phyloP scores from a whole-genome alignment of 2,797 vertebrate genomes.

The Brachyalestes nurse region DNA sequence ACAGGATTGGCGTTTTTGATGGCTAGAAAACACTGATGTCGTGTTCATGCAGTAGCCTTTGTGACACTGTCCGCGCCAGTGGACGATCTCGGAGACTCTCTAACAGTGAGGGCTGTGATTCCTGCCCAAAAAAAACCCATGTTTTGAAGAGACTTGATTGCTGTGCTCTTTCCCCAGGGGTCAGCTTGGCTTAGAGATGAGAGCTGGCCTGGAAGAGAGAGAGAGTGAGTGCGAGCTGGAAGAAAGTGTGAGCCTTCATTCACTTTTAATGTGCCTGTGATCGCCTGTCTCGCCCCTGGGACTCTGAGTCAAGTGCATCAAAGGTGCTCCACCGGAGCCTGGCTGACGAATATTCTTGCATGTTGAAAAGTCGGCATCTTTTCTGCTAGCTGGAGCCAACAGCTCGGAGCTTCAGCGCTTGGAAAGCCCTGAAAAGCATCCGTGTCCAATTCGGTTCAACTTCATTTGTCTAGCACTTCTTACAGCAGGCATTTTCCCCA shows the following conservation, averaged over 20 bases:
- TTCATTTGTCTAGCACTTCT: neutral
- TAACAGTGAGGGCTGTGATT: conserved; percentile 22
- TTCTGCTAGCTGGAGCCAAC: conserved; percentile 23
- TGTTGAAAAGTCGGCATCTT: conserved; percentile 12
- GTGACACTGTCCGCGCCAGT: conserved; percentile 9
- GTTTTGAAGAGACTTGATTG: conserved; percentile 42
- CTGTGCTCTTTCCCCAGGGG: conserved; percentile 32
- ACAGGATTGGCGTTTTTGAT: conserved; percentile 35
- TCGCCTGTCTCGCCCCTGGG: conserved; percentile 38
- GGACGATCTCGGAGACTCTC: neutral
- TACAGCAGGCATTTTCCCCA: neutral
- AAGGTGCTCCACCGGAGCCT: conserved; percentile 43
- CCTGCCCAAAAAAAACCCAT: conserved; percentile 9
- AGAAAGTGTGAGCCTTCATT: conserved; percentile 42
- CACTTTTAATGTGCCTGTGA: conserved; percentile 51
- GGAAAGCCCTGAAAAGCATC: conserved; percentile 21
- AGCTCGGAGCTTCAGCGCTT: conserved; percentile 14
- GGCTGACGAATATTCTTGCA: conserved; percentile 40
- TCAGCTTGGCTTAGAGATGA: conserved; percentile 43
- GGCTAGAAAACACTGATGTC: conserved; percentile 19
- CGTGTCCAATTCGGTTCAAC: neutral
- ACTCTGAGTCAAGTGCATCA: conserved; percentile 45
- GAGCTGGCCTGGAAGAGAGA: conserved; percentile 37
- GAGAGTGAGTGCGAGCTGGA: conserved; percentile 5
- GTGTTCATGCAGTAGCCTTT: neutral